Evolutionary conservation across 2,797 vertebrate species (phyloP), one percentile per base, ranked within the genome.

Genomic region (Danio choprae): DNA sequence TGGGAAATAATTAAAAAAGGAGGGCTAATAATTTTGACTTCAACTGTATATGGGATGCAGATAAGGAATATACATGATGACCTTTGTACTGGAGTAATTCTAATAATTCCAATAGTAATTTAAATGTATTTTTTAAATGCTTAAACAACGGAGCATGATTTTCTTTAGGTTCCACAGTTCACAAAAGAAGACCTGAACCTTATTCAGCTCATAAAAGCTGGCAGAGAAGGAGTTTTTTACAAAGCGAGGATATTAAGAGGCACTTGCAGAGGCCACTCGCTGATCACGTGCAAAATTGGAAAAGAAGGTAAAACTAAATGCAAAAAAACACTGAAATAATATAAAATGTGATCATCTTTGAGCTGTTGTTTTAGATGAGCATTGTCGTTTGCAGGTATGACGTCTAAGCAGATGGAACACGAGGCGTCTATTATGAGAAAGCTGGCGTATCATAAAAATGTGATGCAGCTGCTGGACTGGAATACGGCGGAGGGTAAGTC

Each of bases 401-500:
- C 87, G 4, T 69, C 81, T 38, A 93, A 93, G 62, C 90, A 89
- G 8, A 87, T 94, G 68, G 87, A 93, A 43, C 79, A 56, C 0
- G 93, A 94, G 76, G 87, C 91, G 64, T 88, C 90, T 62, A 89
- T 94, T 82, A 93, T 94, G 92, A 93, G 87, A 86, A 94, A 94
- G 59, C 89, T 94, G 83, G 73, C 88, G 5, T 89, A 94, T 80
- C 93, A 94, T 85, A 93, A 91, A 78, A 94, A 93, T 81, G 85
- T 94, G 77, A 86, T 94, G 0, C 93, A 94, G 86, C 69, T 94
- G 6, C 87, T 94, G 85, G 92, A 94, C 84, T 94, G 92, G 92
- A 94, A 93, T 84, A 85, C 84, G 4, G 48, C 68, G 0, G 89
- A 90, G 40, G 92, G 93, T 93, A 75, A 89, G 88, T 53, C 10